Conservation (phyloP, 2,113 vertebrate species). For the Colinus virginianus region DNA sequence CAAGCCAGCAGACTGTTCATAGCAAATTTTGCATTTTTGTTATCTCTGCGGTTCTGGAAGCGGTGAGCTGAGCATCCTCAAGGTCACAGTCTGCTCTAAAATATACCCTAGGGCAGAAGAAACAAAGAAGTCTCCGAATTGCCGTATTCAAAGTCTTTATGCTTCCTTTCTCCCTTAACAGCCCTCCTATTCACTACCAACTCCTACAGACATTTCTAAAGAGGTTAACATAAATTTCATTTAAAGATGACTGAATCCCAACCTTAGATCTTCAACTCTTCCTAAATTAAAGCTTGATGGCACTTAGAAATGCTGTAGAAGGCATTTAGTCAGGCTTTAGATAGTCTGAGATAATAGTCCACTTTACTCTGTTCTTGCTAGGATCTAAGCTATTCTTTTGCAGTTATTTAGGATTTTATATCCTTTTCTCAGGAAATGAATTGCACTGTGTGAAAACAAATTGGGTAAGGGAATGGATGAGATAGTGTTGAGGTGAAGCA, state of each 20-base stretch:
- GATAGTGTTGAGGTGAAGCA: constrained; percentile 20
- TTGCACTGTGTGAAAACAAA: background rate
- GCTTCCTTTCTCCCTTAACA: background rate
- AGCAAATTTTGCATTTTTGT: background rate
- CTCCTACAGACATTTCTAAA: background rate
- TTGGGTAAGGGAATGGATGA: background rate
- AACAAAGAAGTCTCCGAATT: background rate
- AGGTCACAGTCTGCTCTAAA: background rate
- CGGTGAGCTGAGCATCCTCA: background rate
- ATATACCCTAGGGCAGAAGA: background rate
- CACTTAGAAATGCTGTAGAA: background rate
- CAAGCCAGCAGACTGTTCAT: background rate
- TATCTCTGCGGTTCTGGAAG: background rate
- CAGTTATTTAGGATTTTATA: background rate
- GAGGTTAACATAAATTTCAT: background rate
- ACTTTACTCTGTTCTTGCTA: background rate
- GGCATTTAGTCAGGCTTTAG: background rate
- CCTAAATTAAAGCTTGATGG: background rate
- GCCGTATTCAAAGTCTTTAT: background rate
- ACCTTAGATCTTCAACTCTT: background rate
- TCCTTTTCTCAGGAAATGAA: background rate
- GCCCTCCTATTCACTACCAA: background rate
- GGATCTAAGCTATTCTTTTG: background rate
- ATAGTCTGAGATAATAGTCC: background rate
- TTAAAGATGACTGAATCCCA: background rate